Percentiles rank a stretch among this genome's conserved stretches.
Evolutionary conservation across 2,797 vertebrate genomes (phyloP).

Genomic region (Knipowitschia caucasica): DNA sequence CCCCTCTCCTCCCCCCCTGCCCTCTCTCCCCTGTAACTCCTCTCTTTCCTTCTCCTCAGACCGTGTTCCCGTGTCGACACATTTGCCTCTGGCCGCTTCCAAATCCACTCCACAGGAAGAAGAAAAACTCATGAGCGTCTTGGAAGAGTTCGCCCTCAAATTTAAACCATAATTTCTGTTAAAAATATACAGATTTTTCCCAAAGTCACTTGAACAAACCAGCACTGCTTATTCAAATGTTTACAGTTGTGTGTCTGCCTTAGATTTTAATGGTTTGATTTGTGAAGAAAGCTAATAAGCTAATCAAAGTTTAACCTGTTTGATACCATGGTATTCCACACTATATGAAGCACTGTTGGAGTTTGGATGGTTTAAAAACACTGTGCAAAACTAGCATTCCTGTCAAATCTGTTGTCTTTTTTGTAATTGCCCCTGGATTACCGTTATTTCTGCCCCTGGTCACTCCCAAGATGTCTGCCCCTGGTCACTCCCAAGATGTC

Average conservation of each 20-base stretch:
- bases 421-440: too few relatives aligned
- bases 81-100: slow-evolving; percentile 77
- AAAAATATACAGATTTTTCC: too few relatives aligned
- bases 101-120: slow-evolving; percentile 69
- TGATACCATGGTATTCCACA: too few relatives aligned
- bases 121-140: slow-evolving; percentile 64
- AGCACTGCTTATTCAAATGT: slow-evolving; percentile 24
- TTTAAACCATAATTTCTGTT: slow-evolving; percentile 70
- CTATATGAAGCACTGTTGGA: too few relatives aligned
- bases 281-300: not conserved
- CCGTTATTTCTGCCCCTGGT: too few relatives aligned
- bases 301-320: not conserved
- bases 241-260: slow-evolving; percentile 23
- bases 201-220: not conserved
- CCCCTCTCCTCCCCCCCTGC: slow-evolving; percentile 72
- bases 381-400: too few relatives aligned
- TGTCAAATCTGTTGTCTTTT: too few relatives aligned
- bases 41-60: slow-evolving; percentile 63
- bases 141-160: slow-evolving; percentile 73
- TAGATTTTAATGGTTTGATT: not conserved
- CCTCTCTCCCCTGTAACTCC: slow-evolving; percentile 25
- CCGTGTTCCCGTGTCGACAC: slow-evolving; percentile 74
- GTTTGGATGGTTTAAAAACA: too few relatives aligned
- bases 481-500: too few relatives aligned
- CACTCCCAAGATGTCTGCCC: too few relatives aligned